phyloP scores from a whole-genome alignment of 1,140 invertebrate genomes.

The Zaprionus lachaisei region DNA sequence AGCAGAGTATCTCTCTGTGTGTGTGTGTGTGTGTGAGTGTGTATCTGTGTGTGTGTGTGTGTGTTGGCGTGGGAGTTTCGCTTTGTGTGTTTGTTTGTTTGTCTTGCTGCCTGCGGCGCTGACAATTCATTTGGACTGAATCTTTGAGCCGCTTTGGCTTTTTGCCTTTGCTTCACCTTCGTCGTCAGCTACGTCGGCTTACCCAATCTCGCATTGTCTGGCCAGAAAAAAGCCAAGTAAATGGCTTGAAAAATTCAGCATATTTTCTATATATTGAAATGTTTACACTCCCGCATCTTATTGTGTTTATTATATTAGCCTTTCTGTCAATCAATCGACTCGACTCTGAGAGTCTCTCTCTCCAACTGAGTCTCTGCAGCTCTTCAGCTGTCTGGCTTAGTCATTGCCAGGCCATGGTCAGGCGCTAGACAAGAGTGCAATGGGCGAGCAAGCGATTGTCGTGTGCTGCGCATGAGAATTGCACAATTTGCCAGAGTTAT shows the following conservation, averaged over 20 bases:
- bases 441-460: background rate
- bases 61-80: slow-evolving; percentile 71
- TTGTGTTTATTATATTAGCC: slow-evolving; percentile 13
- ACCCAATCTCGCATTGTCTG: slow-evolving; percentile 53
- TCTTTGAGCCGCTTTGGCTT: slow-evolving; percentile 34
- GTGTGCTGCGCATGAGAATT: slow-evolving; percentile 19
- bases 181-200: slow-evolving; percentile 18
- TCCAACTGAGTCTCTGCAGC: background rate
- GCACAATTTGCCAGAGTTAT: slow-evolving; percentile 35
- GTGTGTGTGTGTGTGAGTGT: slow-evolving; percentile 27
- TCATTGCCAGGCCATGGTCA: slow-evolving; percentile 36
- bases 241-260: slow-evolving; percentile 21
- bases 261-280: slow-evolving; percentile 7
- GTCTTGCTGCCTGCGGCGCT: slow-evolving; percentile 42
- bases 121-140: slow-evolving; percentile 58
- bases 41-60: slow-evolving; percentile 3
- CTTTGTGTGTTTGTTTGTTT: slow-evolving; percentile 57
- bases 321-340: slow-evolving; percentile 51
- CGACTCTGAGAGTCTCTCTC: background rate
- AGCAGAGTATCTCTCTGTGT: slow-evolving; percentile 23
- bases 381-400: slow-evolving; percentile 7
- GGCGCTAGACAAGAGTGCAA: slow-evolving; percentile 7
- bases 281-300: background rate
- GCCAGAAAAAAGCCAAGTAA: slow-evolving; percentile 23
- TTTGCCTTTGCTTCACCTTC: slow-evolving; percentile 31